Percentiles rank a stretch among this genome's conserved stretches.
phyloP scores from a whole-genome alignment of 2,888 invertebrate genomes.

The Hydriomena furcata region DNA sequence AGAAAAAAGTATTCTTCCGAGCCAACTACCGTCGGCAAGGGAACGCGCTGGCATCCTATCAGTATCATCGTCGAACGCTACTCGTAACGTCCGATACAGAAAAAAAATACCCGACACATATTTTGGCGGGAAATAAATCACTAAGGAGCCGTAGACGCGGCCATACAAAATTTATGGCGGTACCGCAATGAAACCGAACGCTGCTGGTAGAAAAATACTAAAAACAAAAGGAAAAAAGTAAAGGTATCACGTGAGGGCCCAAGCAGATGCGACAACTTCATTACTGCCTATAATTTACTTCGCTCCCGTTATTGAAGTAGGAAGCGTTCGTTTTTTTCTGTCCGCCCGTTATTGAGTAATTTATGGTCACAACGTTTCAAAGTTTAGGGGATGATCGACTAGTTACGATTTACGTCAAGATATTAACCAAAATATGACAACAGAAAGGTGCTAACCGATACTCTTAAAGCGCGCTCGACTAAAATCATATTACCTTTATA shows the following conservation, averaged over 20 bases:
- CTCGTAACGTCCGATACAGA: constrained; percentile 76
- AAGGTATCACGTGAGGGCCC: constrained; percentile 49
- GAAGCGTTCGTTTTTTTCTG: constrained; percentile 70
- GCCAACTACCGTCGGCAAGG: constrained; percentile 75
- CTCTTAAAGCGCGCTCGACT: neutral
- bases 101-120: constrained; percentile 69
- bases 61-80: constrained; percentile 77
- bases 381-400: constrained; percentile 56
- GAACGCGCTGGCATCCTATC: constrained; percentile 75
- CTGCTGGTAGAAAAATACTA: constrained; percentile 35
- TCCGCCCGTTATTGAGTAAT: constrained; percentile 67
- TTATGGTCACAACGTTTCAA: constrained; percentile 67
- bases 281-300: constrained; percentile 74
- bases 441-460: neutral
- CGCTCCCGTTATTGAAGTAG: constrained; percentile 78
- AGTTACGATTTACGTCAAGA: constrained; percentile 35
- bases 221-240: constrained; percentile 42
- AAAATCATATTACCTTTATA: neutral
- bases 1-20: constrained; percentile 60
- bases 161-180: constrained; percentile 79
- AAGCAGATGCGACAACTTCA: constrained; percentile 77
- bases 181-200: constrained; percentile 48
- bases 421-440: constrained; percentile 9
- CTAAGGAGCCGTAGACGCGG: constrained; percentile 63
- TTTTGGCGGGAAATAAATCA: constrained; percentile 83